Conservation (phyloP, 2,113 vertebrate genomes). For the Polyodon spathula region DNA sequence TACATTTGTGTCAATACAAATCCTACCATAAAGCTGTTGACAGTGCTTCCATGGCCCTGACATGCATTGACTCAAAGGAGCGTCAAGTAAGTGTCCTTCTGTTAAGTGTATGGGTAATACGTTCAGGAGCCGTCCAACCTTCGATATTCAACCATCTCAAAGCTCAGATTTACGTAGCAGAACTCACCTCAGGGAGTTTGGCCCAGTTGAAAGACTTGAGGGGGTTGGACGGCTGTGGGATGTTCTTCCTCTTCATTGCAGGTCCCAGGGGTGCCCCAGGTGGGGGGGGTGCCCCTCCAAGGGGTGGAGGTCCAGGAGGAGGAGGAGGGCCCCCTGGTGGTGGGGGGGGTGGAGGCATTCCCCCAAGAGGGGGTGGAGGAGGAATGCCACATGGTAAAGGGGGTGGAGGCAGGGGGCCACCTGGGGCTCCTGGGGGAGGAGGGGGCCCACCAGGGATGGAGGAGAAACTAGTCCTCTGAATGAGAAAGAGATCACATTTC, state of each 20-base stretch:
- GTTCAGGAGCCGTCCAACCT: too few relatives aligned
- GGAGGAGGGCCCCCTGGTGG: conserved; percentile 77
- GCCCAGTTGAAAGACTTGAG: conserved; percentile 98
- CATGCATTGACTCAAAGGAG: too few relatives aligned
- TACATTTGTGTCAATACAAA: too few relatives aligned
- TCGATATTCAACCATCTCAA: too few relatives aligned
- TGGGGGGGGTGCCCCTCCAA: conserved; percentile 68
- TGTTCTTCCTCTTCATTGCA: conserved; percentile 79
- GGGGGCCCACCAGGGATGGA: conserved; percentile 69
- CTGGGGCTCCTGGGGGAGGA: conserved; percentile 41
- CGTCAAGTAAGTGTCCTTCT: too few relatives aligned
- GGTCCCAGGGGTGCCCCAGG: conserved; percentile 74
- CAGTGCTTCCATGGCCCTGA: too few relatives aligned
- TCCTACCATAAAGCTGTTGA: too few relatives aligned
- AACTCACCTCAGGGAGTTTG: conserved; percentile 84
- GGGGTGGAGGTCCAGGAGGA: conserved; percentile 63
- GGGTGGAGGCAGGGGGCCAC: conserved; percentile 45
- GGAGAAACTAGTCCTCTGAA: conserved; percentile 67
- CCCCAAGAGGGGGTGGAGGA: conserved; percentile 47
- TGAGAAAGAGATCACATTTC: conserved; percentile 20
- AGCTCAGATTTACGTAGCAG: background rate
- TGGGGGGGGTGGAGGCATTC: conserved; percentile 61
- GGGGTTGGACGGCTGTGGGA: conserved; percentile 81
- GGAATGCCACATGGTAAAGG: conserved; percentile 20
- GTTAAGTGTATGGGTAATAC: too few relatives aligned